Base-by-base conservation (phyloP, 2,113 vertebrate species). In the Thunnus thynnus region DNA sequence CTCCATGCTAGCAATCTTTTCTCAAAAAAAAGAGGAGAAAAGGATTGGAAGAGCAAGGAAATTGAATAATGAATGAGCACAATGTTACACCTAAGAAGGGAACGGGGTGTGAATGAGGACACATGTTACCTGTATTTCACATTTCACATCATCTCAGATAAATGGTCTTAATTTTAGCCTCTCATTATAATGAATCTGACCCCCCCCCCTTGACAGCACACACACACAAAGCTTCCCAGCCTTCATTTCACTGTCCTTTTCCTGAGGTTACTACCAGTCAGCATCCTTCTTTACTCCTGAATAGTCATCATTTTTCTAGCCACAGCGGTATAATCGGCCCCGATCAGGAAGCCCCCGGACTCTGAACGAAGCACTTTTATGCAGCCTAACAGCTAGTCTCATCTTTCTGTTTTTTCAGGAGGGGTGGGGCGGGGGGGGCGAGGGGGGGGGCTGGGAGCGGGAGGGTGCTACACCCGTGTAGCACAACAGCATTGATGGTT, bases 221-320 rank as follows among this genome's bases (percentile, higher is more conserved):
- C 78, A 54, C 74, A 54, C 70, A 52, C 65, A 79, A 22, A 76
- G 16, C 52, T 75, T 76, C 68, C 58, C 71, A 83, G 86, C 83
- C 85, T 91, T 88, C 83, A 90, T 91, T 91, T 79, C 68, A 63
- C 82, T 82, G 89, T 94, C 90, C 92, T 86, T 86, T 93, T 92
- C 89, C 87, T 32, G 87, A 94, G 92, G 91, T 91, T 92, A 90
- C 84, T 72, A 87, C 66, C 84, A 92, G 94, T 95, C 95, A 95
- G 95, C 95, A 95, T 92, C 91, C 88, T 89, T 89, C 82, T 82
- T 83, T 72, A 12, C 83, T 94, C 79, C 84, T 91, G 80, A 93
- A 88, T 64, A 92, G 92, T 95, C 94, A 95, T 95, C 94, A 93
- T 83, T 94, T 93, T 94, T 87, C 55, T 55, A 92, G 88, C 92